Evolutionary conservation across 1,140 invertebrate genomes (phyloP), one percentile per base, ranked within the genome.

Genomic region (Trichonephila inaurata): DNA sequence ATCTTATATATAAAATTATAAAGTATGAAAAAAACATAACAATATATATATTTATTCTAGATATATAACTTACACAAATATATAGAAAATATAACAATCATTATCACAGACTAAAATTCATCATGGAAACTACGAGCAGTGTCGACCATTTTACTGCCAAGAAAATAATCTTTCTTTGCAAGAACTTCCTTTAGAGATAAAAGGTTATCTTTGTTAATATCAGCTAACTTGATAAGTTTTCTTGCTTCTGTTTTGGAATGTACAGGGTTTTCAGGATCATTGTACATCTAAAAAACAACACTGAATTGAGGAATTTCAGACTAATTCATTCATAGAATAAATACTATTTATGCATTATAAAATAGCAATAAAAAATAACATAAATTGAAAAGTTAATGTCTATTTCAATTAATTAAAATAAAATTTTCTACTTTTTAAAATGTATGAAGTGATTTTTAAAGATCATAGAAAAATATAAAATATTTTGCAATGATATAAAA

Each of bases 51-150:
- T 92, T 92, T 92, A 92, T 92, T 92, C 91, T 92, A 92, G 33
- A 90, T 69, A 21, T 66, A 85, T 62, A 83, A 83, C 24, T 89
- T 58, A 21, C 69, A 91, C 28, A 85, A 66, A 89, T 89, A 60
- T 14, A 91, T 44, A 82, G 88, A 93, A 93, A 62, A 82, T 82
- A 72, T 18, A 69, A 24, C 51, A 81, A 60, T 40, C 21, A 61
- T 60, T 91, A 93, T 93, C 92, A 93, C 92, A 93, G 92, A 61
- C 96, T 95, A 97, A 95, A 98, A 98, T 95, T 98, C 98, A 94
- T 98, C 97, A 95, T 98, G 98, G 95, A 98, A 97, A 96, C 97
- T 98, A 94, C 96, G 96, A 19, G 97, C 97, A 3, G 97, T 97
- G 95, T 98, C 97, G 2, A 98, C 97, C 97, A 98, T 97, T 96